phyloP scores from a whole-genome alignment of 2,113 vertebrate species.

The Bungarus multicinctus region DNA sequence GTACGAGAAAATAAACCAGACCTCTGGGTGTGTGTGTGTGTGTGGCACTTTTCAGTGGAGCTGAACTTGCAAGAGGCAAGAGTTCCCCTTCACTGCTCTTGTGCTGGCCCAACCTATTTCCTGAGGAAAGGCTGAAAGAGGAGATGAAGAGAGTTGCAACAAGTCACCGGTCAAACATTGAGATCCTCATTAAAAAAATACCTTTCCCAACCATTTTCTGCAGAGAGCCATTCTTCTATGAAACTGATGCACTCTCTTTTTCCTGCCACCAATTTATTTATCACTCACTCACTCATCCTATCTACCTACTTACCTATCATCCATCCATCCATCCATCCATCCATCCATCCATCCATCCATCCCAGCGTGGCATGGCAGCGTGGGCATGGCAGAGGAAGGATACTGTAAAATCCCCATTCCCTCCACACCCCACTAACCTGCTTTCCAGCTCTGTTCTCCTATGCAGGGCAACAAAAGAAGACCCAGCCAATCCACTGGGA shows the following conservation, averaged over 20 bases:
- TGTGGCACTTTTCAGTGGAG: rapidly evolving
- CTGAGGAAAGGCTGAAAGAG: neutral
- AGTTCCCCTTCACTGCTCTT: neutral
- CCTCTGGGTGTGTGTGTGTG: neutral
- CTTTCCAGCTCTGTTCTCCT: too few species aligned
- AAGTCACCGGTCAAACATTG: neutral
- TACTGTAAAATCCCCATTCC: too few species aligned
- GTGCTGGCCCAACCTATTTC: neutral
- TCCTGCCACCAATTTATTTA: neutral
- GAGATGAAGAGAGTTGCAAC: neutral
- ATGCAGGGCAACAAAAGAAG: too few species aligned
- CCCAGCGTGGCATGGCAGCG: too few species aligned
- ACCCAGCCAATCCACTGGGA: too few species aligned
- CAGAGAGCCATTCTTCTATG: neutral
- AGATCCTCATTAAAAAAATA: neutral
- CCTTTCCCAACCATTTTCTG: neutral
- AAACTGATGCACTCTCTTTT: neutral
- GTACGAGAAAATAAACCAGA: neutral
- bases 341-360: neutral
- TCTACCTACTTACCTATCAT: too few species aligned
- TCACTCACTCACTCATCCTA: neutral
- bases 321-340: too few species aligned
- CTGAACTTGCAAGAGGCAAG: neutral
- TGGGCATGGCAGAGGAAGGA: too few species aligned
- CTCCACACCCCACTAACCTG: too few species aligned